phyloP scores from a whole-genome alignment of 2,888 invertebrate genomes.

The Leptothorax acervorum region DNA sequence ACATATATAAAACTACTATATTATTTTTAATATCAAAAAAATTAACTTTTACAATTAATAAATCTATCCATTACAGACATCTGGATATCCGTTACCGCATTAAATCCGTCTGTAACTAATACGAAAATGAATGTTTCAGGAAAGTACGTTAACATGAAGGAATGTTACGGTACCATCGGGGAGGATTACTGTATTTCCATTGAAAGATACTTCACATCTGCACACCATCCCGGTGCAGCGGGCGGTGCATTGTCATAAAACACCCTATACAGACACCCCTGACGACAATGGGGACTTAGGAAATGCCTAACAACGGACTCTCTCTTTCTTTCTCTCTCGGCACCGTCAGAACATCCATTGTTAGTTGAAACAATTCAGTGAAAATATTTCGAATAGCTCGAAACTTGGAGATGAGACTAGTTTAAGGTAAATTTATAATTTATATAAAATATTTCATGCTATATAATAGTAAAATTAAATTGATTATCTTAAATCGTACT shows the following conservation, averaged over 20 bases:
- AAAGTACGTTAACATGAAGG: conserved; percentile 20
- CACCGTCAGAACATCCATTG: conserved; percentile 22
- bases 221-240: conserved; percentile 52
- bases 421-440: neutral
- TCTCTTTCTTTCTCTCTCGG: neutral
- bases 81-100: neutral
- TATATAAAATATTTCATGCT: neutral
- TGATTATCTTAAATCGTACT: neutral
- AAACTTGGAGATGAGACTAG: neutral
- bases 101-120: conserved; percentile 19
- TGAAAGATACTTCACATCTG: conserved; percentile 65
- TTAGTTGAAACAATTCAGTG: neutral
- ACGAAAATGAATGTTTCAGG: conserved; percentile 48
- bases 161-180: conserved; percentile 30
- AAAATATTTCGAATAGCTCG: neutral
- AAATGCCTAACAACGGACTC: conserved; percentile 61
- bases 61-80: neutral
- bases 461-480: neutral
- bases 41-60: neutral
- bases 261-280: conserved; percentile 47
- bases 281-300: conserved; percentile 63
- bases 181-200: conserved; percentile 56
- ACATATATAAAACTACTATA: neutral
- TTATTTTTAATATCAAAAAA: neutral
- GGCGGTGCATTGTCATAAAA: conserved; percentile 64